A percentile compares a stretch with the other conserved stretches of the same genome.
Conservation (phyloP, 2,888 invertebrate genomes). For the Drosophila hamatofila region DNA sequence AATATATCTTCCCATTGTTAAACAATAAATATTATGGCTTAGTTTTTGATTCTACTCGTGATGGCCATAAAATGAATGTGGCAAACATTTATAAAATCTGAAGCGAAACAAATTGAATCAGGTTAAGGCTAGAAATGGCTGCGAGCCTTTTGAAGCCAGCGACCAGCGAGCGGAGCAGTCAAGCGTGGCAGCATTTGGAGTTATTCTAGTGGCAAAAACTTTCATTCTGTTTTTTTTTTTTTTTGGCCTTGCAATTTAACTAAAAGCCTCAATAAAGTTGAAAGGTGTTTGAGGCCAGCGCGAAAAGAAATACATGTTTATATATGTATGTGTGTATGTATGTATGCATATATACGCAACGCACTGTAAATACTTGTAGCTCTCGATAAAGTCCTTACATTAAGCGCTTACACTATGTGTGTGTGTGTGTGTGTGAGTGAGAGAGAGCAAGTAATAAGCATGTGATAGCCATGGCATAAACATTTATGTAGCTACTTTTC, state of each 20-base stretch:
- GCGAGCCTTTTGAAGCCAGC: constrained; percentile 42
- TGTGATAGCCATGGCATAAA: constrained; percentile 63
- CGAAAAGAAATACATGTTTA: not conserved
- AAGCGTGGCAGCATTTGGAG: constrained; percentile 63
- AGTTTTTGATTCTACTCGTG: not conserved
- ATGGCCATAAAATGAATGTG: constrained; percentile 20
- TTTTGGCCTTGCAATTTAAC: constrained; percentile 67
- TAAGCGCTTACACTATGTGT: constrained; percentile 18
- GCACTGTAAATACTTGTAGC: constrained; percentile 49
- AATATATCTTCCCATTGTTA: not conserved
- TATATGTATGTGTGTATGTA: not conserved
- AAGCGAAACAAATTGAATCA: constrained; percentile 60
- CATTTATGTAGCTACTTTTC: constrained; percentile 68
- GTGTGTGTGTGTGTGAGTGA: not conserved
- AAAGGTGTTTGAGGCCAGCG: constrained; percentile 63
- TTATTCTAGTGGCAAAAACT: constrained; percentile 69
- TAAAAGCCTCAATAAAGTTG: constrained; percentile 74
- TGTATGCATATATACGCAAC: not conserved
- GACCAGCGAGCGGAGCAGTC: constrained; percentile 38
- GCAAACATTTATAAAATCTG: constrained; percentile 34
- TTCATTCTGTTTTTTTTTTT: constrained; percentile 1
- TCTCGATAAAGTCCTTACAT: constrained; percentile 56
- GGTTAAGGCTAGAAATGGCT: constrained; percentile 53
- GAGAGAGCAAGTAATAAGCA: constrained; percentile 52
- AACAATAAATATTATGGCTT: constrained; percentile 7